Evolutionary conservation across 1,140 invertebrate species (phyloP).

Genomic region (Drosophila grimshawi): DNA sequence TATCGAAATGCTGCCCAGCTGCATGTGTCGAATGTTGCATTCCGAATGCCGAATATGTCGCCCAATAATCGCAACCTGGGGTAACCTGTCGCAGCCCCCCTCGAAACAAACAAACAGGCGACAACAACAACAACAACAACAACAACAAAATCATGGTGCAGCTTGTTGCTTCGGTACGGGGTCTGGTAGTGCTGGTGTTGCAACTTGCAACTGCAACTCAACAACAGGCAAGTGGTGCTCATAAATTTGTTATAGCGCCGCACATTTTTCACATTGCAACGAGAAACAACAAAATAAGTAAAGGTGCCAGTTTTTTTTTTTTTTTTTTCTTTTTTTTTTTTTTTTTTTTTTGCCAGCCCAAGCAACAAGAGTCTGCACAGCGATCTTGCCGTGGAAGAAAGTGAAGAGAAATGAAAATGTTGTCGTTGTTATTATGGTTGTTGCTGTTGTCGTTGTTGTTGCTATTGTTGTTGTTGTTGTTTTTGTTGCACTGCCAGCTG

Average conservation of each 20-base stretch:
- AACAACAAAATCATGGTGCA: constrained; percentile 1
- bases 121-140: constrained; percentile 7
- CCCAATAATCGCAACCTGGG: constrained; percentile 41
- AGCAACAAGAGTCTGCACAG: constrained; percentile 36
- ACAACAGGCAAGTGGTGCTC: constrained; percentile 60
- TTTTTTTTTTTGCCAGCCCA: background rate
- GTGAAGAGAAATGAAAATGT: constrained; percentile 77
- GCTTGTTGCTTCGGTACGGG: background rate
- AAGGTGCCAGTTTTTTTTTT: constrained; percentile 35
- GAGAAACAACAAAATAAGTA: constrained; percentile 28
- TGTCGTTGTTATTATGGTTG: constrained; percentile 43
- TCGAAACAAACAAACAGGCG: constrained; percentile 10
- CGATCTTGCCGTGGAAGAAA: constrained; percentile 65
- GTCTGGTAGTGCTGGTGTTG: constrained; percentile 43
- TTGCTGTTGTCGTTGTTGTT: constrained; percentile 17
- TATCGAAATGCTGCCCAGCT: constrained; percentile 31
- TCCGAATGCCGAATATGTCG: constrained; percentile 39
- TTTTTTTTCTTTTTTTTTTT: constrained; percentile 8
- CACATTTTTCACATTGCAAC: constrained; percentile 77
- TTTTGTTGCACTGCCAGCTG: background rate
- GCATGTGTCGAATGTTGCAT: constrained; percentile 42
- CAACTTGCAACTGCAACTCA: constrained; percentile 45
- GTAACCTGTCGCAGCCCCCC: constrained; percentile 65
- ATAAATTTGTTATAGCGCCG: constrained; percentile 74
- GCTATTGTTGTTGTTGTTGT: background rate